These are phyloP conservation scores for Eumacrocentrus americanus DNA, from an alignment of 2,888 invertebrate species.

Conservation along the genomic window DNA sequence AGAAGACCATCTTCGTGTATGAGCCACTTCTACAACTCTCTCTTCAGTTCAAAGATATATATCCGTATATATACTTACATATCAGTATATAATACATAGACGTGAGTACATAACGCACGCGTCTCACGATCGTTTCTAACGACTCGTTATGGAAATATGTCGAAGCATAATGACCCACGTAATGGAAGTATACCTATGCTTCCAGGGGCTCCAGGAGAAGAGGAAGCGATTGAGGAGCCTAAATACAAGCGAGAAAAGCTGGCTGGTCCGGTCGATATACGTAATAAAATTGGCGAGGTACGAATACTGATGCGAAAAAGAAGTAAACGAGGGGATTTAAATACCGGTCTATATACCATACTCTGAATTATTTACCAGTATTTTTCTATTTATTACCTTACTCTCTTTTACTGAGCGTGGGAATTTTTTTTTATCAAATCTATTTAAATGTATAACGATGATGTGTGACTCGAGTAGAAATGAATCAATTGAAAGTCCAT, in stretches of 20 bases:
- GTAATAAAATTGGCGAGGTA: constrained; percentile 2
- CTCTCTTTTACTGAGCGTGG: neutral
- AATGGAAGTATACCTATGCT: constrained; percentile 48
- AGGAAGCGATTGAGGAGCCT: constrained; percentile 33
- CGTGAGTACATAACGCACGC: constrained; percentile 25
- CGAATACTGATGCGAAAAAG: constrained; percentile 15
- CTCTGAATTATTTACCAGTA: too few relatives aligned
- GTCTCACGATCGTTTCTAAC: constrained; percentile 42
- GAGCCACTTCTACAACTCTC: neutral
- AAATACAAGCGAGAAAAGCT: constrained; percentile 30
- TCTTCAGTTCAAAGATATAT: too few relatives aligned
- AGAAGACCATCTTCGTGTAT: neutral
- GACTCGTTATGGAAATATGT: constrained; percentile 58
- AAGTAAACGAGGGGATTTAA: too few relatives aligned
- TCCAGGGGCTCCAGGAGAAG: constrained; percentile 32
- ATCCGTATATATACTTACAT: too few relatives aligned
- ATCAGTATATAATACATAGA: constrained; percentile 8
- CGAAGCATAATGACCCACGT: constrained; percentile 56
- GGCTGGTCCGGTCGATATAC: constrained; percentile 13
- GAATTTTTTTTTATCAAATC: constrained; percentile 5
- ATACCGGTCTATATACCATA: neutral
- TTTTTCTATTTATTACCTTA: neutral
- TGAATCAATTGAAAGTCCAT: constrained; percentile 5
- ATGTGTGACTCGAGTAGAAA: neutral
- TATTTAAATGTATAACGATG: neutral